phyloP scores from a whole-genome alignment of 2,797 vertebrate species.

The Myotis daubentonii region DNA sequence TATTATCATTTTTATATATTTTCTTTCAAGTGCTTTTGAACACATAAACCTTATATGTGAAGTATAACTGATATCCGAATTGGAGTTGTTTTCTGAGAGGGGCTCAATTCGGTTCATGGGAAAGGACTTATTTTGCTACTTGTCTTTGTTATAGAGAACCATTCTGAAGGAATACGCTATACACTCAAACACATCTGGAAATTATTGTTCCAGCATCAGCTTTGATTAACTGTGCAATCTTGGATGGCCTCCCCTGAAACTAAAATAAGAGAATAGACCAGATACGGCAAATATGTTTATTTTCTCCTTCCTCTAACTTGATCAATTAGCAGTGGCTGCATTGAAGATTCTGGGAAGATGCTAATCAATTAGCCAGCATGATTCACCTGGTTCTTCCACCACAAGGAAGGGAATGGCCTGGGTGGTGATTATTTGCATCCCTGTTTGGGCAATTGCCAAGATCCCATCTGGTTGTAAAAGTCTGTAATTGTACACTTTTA shows the following conservation, averaged over 20 bases:
- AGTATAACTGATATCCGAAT: not conserved
- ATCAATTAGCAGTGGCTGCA: not conserved
- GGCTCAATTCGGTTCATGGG: not conserved
- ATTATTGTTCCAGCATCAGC: not conserved
- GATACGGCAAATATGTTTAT: not conserved
- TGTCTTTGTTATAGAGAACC: not conserved
- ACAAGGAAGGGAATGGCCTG: not conserved
- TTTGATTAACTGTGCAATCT: not conserved
- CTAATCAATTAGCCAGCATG: not conserved
- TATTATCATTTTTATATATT: not conserved
- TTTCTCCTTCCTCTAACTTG: not conserved
- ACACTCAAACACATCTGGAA: not conserved
- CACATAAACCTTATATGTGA: not conserved
- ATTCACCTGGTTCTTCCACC: not conserved
- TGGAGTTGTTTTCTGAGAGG: not conserved
- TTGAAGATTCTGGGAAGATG: not conserved
- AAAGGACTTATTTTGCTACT: not conserved
- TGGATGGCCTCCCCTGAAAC: not conserved
- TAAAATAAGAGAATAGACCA: not conserved
- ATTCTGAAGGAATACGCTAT: not conserved
- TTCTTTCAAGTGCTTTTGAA: conserved; percentile 23
- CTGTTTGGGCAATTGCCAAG: not conserved
- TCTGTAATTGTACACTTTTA: not conserved
- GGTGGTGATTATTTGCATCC: not conserved
- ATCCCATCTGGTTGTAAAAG: not conserved